Evolutionary conservation across 35 echinoderm and acorn worm species (phyloP), one percentile per base, ranked within the genome.

Genomic region (Acanthaster planci): DNA sequence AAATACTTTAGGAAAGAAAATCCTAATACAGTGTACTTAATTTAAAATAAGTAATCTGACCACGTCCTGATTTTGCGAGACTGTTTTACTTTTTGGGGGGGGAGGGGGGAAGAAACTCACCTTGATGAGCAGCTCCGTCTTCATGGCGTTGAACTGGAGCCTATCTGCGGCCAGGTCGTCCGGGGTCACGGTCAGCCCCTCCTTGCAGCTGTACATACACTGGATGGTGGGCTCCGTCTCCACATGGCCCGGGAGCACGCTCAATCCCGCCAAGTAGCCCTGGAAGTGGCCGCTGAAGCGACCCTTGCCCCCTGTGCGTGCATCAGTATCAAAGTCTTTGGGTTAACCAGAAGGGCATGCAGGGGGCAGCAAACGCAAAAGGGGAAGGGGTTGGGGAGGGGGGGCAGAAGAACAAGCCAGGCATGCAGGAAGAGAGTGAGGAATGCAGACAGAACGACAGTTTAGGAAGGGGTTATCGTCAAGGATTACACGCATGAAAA

Each of bases 221-320:
- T 56, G 16, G 52, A 98, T 92, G 21, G 91, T 92, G 16, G 87
- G 57, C 29, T 90, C 55, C 39, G 58, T 86, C 44, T 93, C 90
- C 32, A 76, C 80, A 2, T 84, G 55, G 18, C 95, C 95, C 18
- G 92, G 92, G 14, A 93, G 60, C 55, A 98, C 90, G 56, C 92
- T 93, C 31, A 98, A 86, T 10, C 95, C 92, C 8, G 95, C 92
- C 39, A 94, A 75, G 84, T 98, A 98, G 2, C 95, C 95, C 56
- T 91, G 87, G 85, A 98, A 93, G 54, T 84, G 82, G 10, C 89
- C 84, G 9, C 80, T 90, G 78, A 88, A 98, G 14, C 83, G 50
- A 17, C 68, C 68, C 16, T 89, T 78, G 15, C 75, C 95, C 77
- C 95, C 91, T 98, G 91, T 12, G 64, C 64, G 64, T 21, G 64